phyloP scores from a whole-genome alignment of 2,888 invertebrate species.

The Amphimallon solstitiale region DNA sequence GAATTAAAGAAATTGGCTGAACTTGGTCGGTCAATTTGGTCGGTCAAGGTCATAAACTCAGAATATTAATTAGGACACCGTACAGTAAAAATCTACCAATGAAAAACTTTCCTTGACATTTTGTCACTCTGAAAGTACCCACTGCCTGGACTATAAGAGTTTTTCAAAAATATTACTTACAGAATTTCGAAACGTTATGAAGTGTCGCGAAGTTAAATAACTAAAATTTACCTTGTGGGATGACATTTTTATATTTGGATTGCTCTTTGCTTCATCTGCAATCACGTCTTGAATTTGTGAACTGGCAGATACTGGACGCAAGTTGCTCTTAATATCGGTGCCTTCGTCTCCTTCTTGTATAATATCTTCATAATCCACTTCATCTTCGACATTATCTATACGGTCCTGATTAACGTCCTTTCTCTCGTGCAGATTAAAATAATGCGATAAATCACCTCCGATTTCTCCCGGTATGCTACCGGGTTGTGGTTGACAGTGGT shows the following conservation, averaged over 20 bases:
- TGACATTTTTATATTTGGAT: conserved; percentile 27
- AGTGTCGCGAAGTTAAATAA: too few relatives aligned
- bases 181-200: too few relatives aligned
- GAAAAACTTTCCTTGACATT: too few relatives aligned
- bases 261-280: conserved; percentile 38
- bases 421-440: conserved; percentile 64
- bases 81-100: too few relatives aligned
- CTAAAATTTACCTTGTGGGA: conserved; percentile 40
- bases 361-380: conserved; percentile 71
- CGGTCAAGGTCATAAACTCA: too few relatives aligned
- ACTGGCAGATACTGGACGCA: conserved; percentile 54
- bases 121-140: too few relatives aligned
- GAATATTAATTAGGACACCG: too few relatives aligned
- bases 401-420: conserved; percentile 61
- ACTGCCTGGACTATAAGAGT: too few relatives aligned
- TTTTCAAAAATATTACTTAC: too few relatives aligned
- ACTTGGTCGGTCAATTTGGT: too few relatives aligned
- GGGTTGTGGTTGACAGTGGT: conserved; percentile 83
- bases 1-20: too few relatives aligned
- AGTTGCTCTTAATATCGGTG: conserved; percentile 62
- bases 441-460: conserved; percentile 56
- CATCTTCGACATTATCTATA: conserved; percentile 43
- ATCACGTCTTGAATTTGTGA: conserved; percentile 57
- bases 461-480: conserved; percentile 52
- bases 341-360: conserved; percentile 69